phyloP scores from a whole-genome alignment of 64 coral and sea anemone genomes.

The Actinia equina region DNA sequence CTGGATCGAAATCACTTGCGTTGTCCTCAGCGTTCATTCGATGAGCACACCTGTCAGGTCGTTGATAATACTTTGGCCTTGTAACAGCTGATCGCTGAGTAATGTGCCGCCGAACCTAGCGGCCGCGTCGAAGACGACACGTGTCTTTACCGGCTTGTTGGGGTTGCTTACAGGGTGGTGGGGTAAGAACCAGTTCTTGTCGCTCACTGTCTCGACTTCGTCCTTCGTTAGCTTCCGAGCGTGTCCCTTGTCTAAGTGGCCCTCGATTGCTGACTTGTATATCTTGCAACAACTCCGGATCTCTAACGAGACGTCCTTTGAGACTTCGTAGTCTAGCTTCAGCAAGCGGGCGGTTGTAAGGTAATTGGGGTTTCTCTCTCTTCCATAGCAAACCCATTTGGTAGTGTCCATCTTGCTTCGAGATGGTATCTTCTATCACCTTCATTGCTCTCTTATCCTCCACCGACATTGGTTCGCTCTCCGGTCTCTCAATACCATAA shows the following conservation, averaged over 20 bases:
- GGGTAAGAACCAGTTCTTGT: no score
- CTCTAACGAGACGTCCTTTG: no score
- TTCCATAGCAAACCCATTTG: constrained; percentile 46
- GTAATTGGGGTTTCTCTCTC: background rate
- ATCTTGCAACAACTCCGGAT: no score
- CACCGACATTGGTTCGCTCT: constrained; percentile 1
- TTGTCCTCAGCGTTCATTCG: no score
- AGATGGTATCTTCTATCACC: constrained; percentile 17
- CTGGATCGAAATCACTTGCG: no score
- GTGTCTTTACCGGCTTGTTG: no score
- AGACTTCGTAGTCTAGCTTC: constrained; percentile 28
- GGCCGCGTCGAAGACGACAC: no score
- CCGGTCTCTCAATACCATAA: background rate
- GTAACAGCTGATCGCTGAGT: constrained; percentile 14
- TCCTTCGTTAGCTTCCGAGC: no score
- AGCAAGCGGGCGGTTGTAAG: constrained; percentile 34
- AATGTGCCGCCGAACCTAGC: constrained; percentile 13
- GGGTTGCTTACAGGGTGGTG: no score
- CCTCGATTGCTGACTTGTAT: no score
- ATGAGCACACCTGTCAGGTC: constrained; percentile 2
- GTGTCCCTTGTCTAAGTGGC: no score
- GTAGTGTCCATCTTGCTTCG: constrained; percentile 15
- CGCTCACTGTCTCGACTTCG: no score
- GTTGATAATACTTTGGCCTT: constrained; percentile 13
- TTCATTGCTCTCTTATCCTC: constrained; percentile 32